Percentiles rank a stretch among this genome's conserved stretches.
These are phyloP conservation scores for Brachyptera risi DNA, from an alignment of 2,888 invertebrate genomes.

Conservation along the genomic window DNA sequence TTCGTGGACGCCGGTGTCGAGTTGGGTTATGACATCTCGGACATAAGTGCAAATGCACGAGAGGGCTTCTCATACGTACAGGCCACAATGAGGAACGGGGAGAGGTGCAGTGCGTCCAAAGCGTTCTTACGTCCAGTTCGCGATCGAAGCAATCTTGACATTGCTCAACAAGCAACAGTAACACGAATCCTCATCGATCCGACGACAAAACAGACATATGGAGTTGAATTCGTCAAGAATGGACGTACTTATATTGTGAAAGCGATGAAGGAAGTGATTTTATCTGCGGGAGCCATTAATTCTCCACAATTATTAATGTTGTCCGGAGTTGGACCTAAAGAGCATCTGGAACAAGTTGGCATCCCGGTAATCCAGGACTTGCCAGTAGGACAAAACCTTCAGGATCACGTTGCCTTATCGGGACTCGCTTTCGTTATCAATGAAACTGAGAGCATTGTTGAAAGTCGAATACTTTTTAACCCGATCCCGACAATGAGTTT, in stretches of 20 bases:
- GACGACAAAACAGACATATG: constrained; percentile 22
- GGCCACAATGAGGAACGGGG: constrained; percentile 34
- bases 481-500: constrained; percentile 43
- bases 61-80: constrained; percentile 48
- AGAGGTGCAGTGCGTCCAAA: constrained; percentile 33
- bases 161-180: constrained; percentile 33
- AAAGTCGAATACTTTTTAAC: constrained; percentile 34
- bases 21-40: constrained; percentile 42
- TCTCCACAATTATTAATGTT: constrained; percentile 49
- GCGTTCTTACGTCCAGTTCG: constrained; percentile 34
- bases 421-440: constrained; percentile 42
- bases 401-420: constrained; percentile 45
- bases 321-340: constrained; percentile 57
- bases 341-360: constrained; percentile 53
- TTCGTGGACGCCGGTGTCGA: constrained; percentile 48
- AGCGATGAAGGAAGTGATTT: constrained; percentile 53
- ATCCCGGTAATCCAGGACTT: constrained; percentile 63
- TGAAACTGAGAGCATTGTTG: constrained; percentile 37
- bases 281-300: constrained; percentile 38
- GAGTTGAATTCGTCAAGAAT: constrained; percentile 43
- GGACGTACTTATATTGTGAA: constrained; percentile 43
- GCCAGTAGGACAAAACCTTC: constrained; percentile 62
- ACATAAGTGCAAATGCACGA: constrained; percentile 41
- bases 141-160: constrained; percentile 36
- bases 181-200: constrained; percentile 40